Conservation (phyloP, 2,113 vertebrate species). For the Otus sunia region DNA sequence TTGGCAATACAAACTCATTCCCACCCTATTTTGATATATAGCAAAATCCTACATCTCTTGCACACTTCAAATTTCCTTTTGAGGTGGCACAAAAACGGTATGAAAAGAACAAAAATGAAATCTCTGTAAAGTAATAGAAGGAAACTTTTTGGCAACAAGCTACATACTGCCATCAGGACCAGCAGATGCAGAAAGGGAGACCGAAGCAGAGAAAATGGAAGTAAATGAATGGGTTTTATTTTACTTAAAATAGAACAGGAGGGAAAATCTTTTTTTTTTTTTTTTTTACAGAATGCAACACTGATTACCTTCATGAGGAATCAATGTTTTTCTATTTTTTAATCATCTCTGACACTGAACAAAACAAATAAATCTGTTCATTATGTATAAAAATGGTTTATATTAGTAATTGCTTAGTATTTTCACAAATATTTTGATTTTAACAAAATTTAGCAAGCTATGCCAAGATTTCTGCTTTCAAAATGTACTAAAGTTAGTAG, state of each 20-base stretch:
- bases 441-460: background rate
- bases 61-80: background rate
- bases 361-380: conserved; percentile 57
- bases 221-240: background rate
- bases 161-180: background rate
- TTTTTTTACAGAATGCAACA: background rate
- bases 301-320: background rate
- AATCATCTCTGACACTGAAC: background rate
- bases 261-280: background rate
- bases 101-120: background rate
- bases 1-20: background rate
- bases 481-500: background rate
- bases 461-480: background rate
- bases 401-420: conserved; percentile 1
- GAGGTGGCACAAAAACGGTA: background rate
- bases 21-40: background rate
- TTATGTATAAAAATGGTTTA: background rate
- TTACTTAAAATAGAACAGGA: background rate
- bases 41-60: background rate
- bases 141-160: background rate
- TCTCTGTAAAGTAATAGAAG: background rate
- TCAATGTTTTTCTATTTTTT: conserved; percentile 18
- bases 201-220: conserved; percentile 15
- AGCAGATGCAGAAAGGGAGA: conserved; percentile 20
- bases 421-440: conserved; percentile 52